Percentiles rank a stretch among this genome's conserved stretches.
Conservation (phyloP, 2,888 invertebrate genomes). For the Perizoma flavofasciatum region DNA sequence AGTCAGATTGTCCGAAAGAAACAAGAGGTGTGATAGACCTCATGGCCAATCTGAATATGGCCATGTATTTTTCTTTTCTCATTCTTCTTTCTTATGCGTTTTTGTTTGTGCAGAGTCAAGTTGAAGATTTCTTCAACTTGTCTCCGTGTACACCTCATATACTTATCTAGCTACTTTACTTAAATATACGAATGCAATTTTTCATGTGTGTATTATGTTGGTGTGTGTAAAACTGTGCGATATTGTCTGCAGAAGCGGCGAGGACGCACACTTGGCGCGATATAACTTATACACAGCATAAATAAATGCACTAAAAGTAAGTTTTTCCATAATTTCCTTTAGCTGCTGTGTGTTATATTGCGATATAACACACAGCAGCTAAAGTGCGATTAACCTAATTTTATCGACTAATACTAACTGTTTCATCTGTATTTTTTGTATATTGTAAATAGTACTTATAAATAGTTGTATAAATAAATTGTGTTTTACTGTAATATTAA, state of each 20-base stretch:
- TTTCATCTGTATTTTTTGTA: no score
- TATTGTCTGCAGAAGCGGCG: constrained; percentile 66
- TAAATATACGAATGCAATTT: no score
- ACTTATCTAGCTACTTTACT: no score
- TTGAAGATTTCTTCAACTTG: constrained; percentile 16
- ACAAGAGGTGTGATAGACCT: no score
- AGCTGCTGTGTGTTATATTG: constrained; percentile 30
- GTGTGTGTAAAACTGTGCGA: constrained; percentile 55
- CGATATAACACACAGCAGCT: no score
- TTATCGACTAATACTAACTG: constrained; percentile 3
- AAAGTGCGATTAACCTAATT: constrained; percentile 30
- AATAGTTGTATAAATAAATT: neutral
- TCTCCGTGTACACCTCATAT: no score
- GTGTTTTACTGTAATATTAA: no score
- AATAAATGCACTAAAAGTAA: constrained; percentile 63
- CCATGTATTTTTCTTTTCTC: no score
- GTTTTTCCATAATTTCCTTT: constrained; percentile 38
- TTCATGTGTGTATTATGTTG: constrained; percentile 40
- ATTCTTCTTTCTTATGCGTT: no score
- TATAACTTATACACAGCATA: constrained; percentile 53
- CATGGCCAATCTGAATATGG: no score
- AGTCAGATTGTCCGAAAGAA: no score
- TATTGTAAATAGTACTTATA: no score
- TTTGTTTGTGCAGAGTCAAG: neutral
- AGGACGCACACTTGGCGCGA: constrained; percentile 56